Conservation (phyloP, 2,113 vertebrate genomes). For the Bujurquina vittata region DNA sequence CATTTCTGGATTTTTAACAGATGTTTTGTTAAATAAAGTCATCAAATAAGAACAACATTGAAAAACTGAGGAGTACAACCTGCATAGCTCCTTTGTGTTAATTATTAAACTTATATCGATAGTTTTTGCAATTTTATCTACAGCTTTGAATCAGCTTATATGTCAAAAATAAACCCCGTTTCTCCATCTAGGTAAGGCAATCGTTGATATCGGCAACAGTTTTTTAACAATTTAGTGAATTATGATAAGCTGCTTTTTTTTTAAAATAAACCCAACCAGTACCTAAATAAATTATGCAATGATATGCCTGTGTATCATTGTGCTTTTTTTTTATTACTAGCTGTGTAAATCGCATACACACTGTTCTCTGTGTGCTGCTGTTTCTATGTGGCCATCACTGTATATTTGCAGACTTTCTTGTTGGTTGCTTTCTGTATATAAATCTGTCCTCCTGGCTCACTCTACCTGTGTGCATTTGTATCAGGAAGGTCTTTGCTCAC, state of each 20-base stretch:
- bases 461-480: rapidly evolving
- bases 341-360: rapidly evolving
- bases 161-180: not conserved
- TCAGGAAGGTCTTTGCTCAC: not conserved
- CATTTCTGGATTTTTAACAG: not conserved
- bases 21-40: not conserved
- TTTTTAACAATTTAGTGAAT: not conserved
- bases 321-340: not conserved
- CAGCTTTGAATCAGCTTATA: not conserved
- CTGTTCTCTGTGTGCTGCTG: no score
- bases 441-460: not conserved
- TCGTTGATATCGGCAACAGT: not conserved
- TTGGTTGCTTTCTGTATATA: not conserved
- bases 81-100: not conserved
- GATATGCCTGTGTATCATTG: not conserved
- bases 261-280: not conserved
- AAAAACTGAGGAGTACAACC: not conserved
- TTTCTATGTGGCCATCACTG: not conserved
- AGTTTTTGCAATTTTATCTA: not conserved
- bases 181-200: not conserved
- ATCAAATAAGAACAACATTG: not conserved
- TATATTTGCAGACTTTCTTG: not conserved
- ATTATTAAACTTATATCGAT: not conserved
- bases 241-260: not conserved
- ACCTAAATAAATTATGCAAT: not conserved